Percentiles rank a stretch among this genome's conserved stretches.
Evolutionary conservation across 2,797 vertebrate genomes (phyloP).

Genomic region (Halcyon chelicuti): DNA sequence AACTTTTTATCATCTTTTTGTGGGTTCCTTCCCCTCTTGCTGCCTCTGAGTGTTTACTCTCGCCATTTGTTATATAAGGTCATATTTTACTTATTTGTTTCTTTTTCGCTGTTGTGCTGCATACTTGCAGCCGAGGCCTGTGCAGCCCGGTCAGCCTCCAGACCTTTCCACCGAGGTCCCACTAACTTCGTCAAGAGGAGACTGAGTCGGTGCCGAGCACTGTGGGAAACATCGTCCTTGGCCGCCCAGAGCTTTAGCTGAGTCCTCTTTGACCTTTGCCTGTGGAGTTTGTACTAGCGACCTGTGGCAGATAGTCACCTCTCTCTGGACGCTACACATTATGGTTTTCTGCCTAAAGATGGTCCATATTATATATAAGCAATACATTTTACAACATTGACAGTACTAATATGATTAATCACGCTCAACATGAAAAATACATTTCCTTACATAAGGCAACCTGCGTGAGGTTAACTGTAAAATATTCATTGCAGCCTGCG

Average conservation of each 20-base stretch:
- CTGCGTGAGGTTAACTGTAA: not conserved
- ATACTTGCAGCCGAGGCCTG: fast-evolving
- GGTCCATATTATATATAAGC: fast-evolving
- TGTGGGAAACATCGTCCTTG: not conserved
- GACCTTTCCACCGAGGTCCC: too few relatives aligned
- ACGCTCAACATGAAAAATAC: not conserved
- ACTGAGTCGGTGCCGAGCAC: fast-evolving
- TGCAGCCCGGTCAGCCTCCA: not conserved
- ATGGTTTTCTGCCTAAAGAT: not conserved
- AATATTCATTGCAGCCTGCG: not conserved
- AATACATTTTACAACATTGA: not conserved
- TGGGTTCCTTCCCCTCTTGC: not conserved
- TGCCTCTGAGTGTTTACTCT: not conserved
- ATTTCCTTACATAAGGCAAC: not conserved
- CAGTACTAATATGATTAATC: not conserved
- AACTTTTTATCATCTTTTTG: not conserved
- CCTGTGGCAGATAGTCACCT: not conserved
- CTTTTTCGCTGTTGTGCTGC: not conserved
- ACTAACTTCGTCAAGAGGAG: not conserved
- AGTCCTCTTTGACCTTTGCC: not conserved
- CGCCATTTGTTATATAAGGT: not conserved
- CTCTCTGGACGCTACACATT: fast-evolving
- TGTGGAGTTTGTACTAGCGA: not conserved
- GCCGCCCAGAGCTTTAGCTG: not conserved
- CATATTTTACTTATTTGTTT: not conserved